These are phyloP conservation scores for Conopomorpha cramerella DNA, from an alignment of 1,140 invertebrate species.

Conservation along the genomic window DNA sequence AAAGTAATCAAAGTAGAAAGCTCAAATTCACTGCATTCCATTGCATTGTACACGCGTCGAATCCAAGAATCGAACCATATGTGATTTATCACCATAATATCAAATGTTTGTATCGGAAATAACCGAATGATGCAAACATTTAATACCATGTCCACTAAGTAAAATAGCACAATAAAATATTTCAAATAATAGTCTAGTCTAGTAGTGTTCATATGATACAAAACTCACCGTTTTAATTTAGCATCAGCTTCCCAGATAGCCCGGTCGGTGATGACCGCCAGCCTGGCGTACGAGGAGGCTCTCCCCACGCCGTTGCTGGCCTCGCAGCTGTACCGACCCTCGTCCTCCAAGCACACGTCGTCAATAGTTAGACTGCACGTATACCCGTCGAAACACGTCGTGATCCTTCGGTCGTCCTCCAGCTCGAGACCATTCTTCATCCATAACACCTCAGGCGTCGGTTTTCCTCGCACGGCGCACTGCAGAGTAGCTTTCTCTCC, in stretches of 20 bases:
- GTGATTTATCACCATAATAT: not conserved
- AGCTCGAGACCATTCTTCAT: constrained; percentile 73
- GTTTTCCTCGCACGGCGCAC: constrained; percentile 71
- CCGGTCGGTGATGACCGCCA: constrained; percentile 77
- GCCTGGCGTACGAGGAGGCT: constrained; percentile 79
- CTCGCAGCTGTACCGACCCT: constrained; percentile 83
- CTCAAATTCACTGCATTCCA: too few relatives aligned
- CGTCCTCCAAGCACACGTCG: constrained; percentile 72
- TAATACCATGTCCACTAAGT: not conserved
- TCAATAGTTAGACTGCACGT: constrained; percentile 70
- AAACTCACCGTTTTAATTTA: constrained; percentile 68
- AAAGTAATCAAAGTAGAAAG: too few relatives aligned
- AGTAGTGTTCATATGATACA: not conserved
- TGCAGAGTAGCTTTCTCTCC: constrained; percentile 67
- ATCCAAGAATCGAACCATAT: not conserved
- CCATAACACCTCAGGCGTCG: constrained; percentile 74
- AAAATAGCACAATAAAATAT: not conserved
- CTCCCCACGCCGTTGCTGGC: constrained; percentile 81
- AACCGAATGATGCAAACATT: not conserved
- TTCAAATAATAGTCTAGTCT: not conserved
- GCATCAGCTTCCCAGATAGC: constrained; percentile 73
- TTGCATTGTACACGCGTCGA: not conserved
- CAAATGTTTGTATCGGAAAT: too few relatives aligned
- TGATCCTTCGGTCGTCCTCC: constrained; percentile 59
- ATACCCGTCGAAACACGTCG: constrained; percentile 55